phyloP scores from a whole-genome alignment of 2,113 vertebrate species.

The Phyllostomus discolor region DNA sequence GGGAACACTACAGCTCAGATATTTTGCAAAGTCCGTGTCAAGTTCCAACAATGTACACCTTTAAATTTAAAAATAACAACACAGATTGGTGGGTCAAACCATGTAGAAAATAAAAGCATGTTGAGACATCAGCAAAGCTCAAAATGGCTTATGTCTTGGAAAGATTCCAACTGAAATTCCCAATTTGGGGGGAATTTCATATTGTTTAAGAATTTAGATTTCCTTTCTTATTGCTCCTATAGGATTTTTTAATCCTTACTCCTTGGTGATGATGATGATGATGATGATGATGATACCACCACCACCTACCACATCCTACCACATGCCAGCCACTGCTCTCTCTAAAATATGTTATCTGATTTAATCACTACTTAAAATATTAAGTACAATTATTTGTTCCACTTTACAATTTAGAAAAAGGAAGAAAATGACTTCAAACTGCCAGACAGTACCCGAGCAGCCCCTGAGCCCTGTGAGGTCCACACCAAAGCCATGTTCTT shows the following conservation, averaged over 20 bases:
- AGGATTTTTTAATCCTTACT: neutral
- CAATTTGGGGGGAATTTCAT: neutral
- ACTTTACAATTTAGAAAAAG: neutral
- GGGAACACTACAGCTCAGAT: neutral
- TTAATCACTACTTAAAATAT: neutral
- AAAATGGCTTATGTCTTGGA: neutral
- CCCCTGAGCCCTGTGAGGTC: neutral
- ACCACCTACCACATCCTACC: neutral
- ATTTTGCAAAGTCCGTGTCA: neutral
- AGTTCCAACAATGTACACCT: neutral
- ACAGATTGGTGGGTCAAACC: neutral
- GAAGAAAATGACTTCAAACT: neutral
- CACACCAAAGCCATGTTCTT: neutral
- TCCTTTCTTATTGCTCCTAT: neutral
- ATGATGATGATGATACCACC: neutral
- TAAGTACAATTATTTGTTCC: neutral
- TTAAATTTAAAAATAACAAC: constrained; percentile 21
- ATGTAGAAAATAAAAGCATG: neutral
- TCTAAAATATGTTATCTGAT: neutral
- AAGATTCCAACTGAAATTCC: neutral
- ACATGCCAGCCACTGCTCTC: neutral
- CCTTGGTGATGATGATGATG: too few relatives aligned
- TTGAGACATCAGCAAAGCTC: neutral
- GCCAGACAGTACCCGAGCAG: neutral
- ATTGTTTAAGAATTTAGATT: neutral